Evolutionary conservation across 1,140 invertebrate genomes (phyloP).

Genomic region (Hycleus cichorii): DNA sequence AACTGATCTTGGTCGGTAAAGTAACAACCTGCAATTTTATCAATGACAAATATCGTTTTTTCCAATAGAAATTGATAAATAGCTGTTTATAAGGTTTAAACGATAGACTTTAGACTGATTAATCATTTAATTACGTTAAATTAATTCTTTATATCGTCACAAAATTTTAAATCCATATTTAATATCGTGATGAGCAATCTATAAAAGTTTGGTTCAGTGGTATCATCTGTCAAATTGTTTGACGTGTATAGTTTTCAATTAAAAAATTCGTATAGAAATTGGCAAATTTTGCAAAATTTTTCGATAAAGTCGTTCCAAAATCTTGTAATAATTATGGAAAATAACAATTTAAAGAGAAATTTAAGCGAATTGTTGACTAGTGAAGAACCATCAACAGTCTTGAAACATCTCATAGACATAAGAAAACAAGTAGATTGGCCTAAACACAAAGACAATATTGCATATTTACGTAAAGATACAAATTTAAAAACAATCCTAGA

Average conservation of each 20-base stretch:
- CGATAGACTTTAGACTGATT: too few species aligned
- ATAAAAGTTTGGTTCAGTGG: too few species aligned
- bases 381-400: slow-evolving; percentile 15
- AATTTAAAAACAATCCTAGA: slow-evolving; percentile 28
- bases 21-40: too few species aligned
- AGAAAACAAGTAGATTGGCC: slow-evolving; percentile 33
- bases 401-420: slow-evolving; percentile 29
- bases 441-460: slow-evolving; percentile 26
- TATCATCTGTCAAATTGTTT: slow-evolving; percentile 2
- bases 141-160: too few species aligned
- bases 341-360: slow-evolving; percentile 17
- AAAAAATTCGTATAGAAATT: not conserved
- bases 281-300: not conserved
- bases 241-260: not conserved
- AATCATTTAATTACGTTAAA: too few species aligned
- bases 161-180: too few species aligned
- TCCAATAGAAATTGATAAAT: too few species aligned
- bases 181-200: too few species aligned
- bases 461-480: slow-evolving; percentile 21
- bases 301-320: not conserved
- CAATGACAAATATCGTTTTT: too few species aligned
- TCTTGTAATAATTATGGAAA: not conserved
- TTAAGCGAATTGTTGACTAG: slow-evolving; percentile 14
- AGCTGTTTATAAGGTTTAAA: too few species aligned
- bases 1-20: too few species aligned